Evolutionary conservation across 2,113 vertebrate genomes (phyloP).

Genomic region (Ceyx melanurus): DNA sequence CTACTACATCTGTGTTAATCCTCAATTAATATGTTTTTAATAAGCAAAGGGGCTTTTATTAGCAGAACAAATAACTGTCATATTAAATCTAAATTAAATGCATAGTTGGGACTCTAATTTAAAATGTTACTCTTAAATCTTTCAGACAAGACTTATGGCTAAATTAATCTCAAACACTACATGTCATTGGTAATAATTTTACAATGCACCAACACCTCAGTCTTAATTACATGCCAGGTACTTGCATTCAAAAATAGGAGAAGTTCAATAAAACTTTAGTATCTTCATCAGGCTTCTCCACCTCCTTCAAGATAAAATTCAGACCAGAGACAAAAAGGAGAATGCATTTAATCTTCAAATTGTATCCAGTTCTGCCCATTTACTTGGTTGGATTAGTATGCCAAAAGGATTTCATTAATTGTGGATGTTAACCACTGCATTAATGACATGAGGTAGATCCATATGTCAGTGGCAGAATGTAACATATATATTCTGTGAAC

Average conservation of each 20-base stretch:
- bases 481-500: neutral
- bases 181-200: neutral
- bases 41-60: constrained; percentile 18
- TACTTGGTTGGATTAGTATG: neutral
- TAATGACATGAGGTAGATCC: neutral
- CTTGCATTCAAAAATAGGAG: neutral
- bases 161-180: constrained; percentile 27
- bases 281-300: neutral
- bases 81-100: constrained; percentile 50
- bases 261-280: constrained; percentile 1
- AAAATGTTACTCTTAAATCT: constrained; percentile 32
- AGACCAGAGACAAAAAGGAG: neutral
- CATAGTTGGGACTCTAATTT: constrained; percentile 20
- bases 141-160: constrained; percentile 4
- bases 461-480: neutral
- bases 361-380: neutral
- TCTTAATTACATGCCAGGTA: neutral
- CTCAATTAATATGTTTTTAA: constrained; percentile 54
- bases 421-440: neutral
- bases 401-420: neutral
- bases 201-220: neutral
- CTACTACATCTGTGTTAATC: constrained; percentile 33
- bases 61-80: constrained; percentile 50
- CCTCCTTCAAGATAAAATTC: neutral
- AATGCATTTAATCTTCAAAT: neutral